Evolutionary conservation across 2,888 invertebrate genomes (phyloP), one percentile per base, ranked within the genome.

Genomic region (Epsilonema sp.): DNA sequence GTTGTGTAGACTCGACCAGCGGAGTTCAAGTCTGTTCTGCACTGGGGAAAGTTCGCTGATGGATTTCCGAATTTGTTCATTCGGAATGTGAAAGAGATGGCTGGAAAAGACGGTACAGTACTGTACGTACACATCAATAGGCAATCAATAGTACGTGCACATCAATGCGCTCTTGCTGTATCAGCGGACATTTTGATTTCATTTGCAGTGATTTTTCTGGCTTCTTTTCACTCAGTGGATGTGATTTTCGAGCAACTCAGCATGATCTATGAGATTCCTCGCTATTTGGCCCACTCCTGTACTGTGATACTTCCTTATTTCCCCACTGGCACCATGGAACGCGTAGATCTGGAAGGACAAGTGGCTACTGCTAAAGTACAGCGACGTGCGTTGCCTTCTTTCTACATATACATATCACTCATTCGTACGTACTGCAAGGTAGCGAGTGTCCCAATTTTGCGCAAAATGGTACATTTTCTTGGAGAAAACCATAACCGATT

Each of bases 301-400:
- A 65, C 64, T 43, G 56, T 67, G 42, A 60, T 68, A n/a, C 53
- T 68, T 49, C 68, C 68, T 0, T 68, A 67, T 52, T 68, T 68
- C 52, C 67, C 68, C 0, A 67, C 67, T 31, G 67, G 65, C 2
- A 68, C 68, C 3, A 68, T 68, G 68, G 68, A 68, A 52, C 53
- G 67, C 45, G 64, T 68, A 19, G 67, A 68, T 50, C 60, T 56
- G 3, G 67, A 68, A 51, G 68, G 68, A 37, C 67, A 68, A 52
- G 63, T 68, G 26, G 66, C 68, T 37, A 68, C 68, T 43, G 68
- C 67, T 19, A 68, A 66, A 58, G 67, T 66, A 38, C 8, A 26
- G n/a, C n/a, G n/a, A n/a, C n/a, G n/a, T n/a, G n/a, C n/a, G n/a
- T n/a, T n/a, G n/a, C 23, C 3, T 3, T n/a, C n/a, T n/a, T n/a